A percentile compares a stretch with the other conserved stretches of the same genome.
These are phyloP conservation scores for Himantopus leucocephalus DNA, from an alignment of 2,113 vertebrate species.

Conservation along the genomic window DNA sequence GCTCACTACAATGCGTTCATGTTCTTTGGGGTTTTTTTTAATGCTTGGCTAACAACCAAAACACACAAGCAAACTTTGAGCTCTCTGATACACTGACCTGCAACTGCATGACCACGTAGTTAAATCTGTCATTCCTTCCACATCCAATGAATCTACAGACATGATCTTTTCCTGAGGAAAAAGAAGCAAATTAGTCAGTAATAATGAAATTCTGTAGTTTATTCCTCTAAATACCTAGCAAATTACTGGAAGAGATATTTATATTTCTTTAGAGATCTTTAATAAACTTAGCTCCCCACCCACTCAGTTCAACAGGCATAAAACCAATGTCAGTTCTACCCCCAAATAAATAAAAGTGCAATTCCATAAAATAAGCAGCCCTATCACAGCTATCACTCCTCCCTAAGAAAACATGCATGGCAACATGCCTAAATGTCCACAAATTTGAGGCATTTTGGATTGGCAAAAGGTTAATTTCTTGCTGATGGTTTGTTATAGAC, in stretches of 20 bases:
- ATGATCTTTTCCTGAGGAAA: slow-evolving; percentile 90
- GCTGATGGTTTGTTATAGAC: neutral
- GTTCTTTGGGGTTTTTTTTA: neutral
- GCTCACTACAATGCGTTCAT: neutral
- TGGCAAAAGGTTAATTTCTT: neutral
- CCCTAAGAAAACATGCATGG: neutral
- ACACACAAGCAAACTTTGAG: neutral
- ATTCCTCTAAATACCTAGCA: neutral
- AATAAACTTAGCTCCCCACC: neutral
- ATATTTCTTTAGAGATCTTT: neutral
- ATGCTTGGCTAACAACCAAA: neutral
- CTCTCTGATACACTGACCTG: slow-evolving; percentile 79
- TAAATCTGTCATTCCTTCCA: slow-evolving; percentile 96
- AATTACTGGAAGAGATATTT: neutral
- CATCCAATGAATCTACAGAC: slow-evolving; percentile 97
- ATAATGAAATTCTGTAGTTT: neutral
- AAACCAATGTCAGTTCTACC: neutral
- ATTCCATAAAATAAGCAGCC: neutral
- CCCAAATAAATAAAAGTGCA: no score
- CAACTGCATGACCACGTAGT: slow-evolving; percentile 98
- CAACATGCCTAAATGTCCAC: neutral
- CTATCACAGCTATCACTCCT: neutral
- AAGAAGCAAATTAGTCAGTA: neutral
- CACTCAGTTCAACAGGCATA: neutral
- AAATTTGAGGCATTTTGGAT: neutral